phyloP scores from a whole-genome alignment of 2,888 invertebrate genomes.

The Tineola bisselliella region DNA sequence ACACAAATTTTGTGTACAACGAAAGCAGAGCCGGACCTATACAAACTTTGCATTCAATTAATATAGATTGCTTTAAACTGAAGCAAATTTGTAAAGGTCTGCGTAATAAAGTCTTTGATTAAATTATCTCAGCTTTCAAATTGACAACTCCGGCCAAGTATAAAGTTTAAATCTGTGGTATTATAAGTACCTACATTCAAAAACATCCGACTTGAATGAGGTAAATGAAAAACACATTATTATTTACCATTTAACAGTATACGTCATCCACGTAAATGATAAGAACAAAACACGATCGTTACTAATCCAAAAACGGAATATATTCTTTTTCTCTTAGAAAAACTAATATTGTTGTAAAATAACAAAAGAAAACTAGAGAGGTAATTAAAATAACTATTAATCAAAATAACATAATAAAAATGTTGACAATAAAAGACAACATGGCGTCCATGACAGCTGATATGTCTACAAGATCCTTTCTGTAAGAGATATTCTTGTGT shows the following conservation, averaged over 20 bases:
- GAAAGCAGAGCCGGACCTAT: not conserved
- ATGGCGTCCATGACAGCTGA: not conserved
- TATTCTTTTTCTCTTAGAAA: too few species aligned
- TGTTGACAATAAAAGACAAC: not conserved
- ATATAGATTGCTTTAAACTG: slow-evolving; percentile 5
- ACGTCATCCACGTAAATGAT: too few species aligned
- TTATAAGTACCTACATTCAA: too few species aligned
- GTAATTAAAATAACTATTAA: not conserved
- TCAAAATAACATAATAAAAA: slow-evolving; percentile 1
- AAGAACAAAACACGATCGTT: too few species aligned
- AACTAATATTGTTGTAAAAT: not conserved
- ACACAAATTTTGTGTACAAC: not conserved
- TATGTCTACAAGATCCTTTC: not conserved
- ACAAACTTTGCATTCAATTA: slow-evolving; percentile 3
- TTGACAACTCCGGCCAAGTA: not conserved
- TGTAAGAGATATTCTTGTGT: too few species aligned
- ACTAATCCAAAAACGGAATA: too few species aligned
- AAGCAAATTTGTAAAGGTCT: slow-evolving; percentile 5
- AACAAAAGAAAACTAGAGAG: not conserved
- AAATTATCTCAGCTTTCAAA: not conserved
- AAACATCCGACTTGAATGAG: not conserved
- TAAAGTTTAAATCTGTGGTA: not conserved
- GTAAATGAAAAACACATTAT: too few species aligned
- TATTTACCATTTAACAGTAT: too few species aligned
- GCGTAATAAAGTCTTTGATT: slow-evolving; percentile 5